A percentile compares a stretch with the other conserved stretches of the same genome.
Evolutionary conservation across 2,888 invertebrate genomes (phyloP).

Genomic region (Sinhomidia bicolor): DNA sequence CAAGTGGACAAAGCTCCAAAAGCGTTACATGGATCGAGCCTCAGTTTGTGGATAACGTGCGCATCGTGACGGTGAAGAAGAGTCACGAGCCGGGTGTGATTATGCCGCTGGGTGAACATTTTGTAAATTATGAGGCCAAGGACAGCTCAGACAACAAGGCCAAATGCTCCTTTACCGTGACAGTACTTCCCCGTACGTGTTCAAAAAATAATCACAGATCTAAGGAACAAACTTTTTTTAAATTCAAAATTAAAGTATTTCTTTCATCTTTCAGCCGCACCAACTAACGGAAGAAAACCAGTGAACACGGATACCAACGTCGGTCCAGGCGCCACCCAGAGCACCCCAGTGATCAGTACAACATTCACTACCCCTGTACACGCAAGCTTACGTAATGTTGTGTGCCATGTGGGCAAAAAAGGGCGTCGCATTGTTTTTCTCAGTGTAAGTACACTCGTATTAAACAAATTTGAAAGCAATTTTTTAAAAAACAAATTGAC

Average conservation of each 20-base stretch:
- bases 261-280: neutral
- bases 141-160: conserved; percentile 83
- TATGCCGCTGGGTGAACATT: conserved; percentile 83
- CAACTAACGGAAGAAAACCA: conserved; percentile 70
- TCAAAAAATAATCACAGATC: too few relatives aligned
- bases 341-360: conserved; percentile 51
- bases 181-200: conserved; percentile 77
- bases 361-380: conserved; percentile 75
- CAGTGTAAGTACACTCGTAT: conserved; percentile 75
- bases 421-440: conserved; percentile 79
- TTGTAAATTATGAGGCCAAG: conserved; percentile 83
- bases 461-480: neutral
- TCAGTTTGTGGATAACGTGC: conserved; percentile 83
- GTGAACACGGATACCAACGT: conserved; percentile 75
- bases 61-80: conserved; percentile 81
- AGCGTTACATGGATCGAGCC: conserved; percentile 83
- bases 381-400: conserved; percentile 78
- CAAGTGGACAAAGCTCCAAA: conserved; percentile 81
- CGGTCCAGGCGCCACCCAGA: conserved; percentile 65
- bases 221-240: too few relatives aligned
- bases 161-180: conserved; percentile 82
- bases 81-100: conserved; percentile 82
- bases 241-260: neutral
- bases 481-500: too few relatives aligned
- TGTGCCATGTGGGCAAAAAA: conserved; percentile 80